Evolutionary conservation across 2,797 vertebrate genomes (phyloP), one percentile per base, ranked within the genome.

Genomic region (Lepus oiostolus): DNA sequence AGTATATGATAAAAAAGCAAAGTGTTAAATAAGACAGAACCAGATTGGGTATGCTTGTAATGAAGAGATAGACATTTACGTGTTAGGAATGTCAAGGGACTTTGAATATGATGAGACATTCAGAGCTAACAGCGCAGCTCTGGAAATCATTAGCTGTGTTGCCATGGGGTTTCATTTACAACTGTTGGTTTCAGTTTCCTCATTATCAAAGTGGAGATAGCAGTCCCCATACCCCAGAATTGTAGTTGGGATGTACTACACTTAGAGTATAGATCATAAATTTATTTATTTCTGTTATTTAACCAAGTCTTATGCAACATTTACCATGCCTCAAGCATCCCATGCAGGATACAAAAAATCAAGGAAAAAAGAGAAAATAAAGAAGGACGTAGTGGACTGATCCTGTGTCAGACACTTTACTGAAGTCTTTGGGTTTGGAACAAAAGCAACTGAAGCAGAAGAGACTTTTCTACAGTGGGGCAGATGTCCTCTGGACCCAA

Each of bases 221-320:
- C 35, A 84, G 63, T 3, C 72, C 13, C 30, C 26, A 58, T 52
- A 42, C 86, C 28, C 62, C 12, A 22, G 60, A 71, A 88, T 74
- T 87, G 60, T 71, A 85, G 6, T 68, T 90, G 68, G n/a, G 10
- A 72, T 72, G 92, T 79, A 85, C 71, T 50, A 16, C 11, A 81
- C 12, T 32, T 2, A 79, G 5, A 63, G 19, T 42, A 68, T 0
- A 10, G 1, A 58, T 88, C 24, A 17, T 52, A 72, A 12, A 14
- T 92, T 94, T 83, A 63, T 62, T 63, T 94, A 72, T 93, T 94
- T 93, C 21, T 76, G 54, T 65, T 81, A 62, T 67, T 85, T 72
- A 85, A 21, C 47, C 14, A 87, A 12, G 4, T 52, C 76, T 86
- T 75, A 67, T 50, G 54, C 2, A 68, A 50, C 7, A 26, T 1